These are phyloP conservation scores for Amiota minor DNA, from an alignment of 2,888 invertebrate species.

Conservation along the genomic window DNA sequence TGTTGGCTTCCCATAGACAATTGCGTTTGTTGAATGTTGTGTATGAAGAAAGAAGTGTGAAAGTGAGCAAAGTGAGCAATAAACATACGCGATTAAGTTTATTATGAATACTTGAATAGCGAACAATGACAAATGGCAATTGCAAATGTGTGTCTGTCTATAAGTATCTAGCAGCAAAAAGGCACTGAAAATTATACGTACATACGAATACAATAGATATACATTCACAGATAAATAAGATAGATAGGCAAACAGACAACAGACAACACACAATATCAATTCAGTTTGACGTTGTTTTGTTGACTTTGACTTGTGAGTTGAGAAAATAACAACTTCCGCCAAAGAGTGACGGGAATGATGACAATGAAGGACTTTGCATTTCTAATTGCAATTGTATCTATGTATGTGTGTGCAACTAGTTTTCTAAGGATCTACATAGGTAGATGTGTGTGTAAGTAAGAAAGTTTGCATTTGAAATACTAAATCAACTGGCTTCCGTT, in stretches of 20 bases:
- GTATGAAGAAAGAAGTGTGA: conserved; percentile 2
- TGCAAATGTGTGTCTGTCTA: conserved; percentile 35
- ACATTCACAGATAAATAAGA: conserved; percentile 5
- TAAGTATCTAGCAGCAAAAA: conserved; percentile 22
- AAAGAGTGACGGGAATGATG: conserved; percentile 36
- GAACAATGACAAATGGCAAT: conserved; percentile 60
- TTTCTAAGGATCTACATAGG: conserved; percentile 16
- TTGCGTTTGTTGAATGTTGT: conserved; percentile 1
- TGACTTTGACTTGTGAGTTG: conserved; percentile 25
- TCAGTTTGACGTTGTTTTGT: conserved; percentile 42
- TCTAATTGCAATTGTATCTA: conserved; percentile 44
- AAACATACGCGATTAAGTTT: conserved; percentile 73
- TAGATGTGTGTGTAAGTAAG: conserved; percentile 8
- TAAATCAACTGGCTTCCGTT: conserved; percentile 54
- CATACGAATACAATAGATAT: conserved; percentile 11
- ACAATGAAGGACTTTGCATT: conserved; percentile 44
- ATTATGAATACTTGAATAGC: conserved; percentile 69
- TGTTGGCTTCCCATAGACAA: conserved; percentile 25
- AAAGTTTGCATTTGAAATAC: conserved; percentile 56
- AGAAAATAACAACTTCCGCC: conserved; percentile 24
- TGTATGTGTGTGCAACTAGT: conserved; percentile 29
- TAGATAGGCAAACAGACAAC: conserved; percentile 7
- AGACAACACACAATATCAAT: conserved; percentile 20
- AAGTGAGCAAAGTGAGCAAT: conserved; percentile 64
- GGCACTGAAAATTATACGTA: not conserved